These are phyloP conservation scores for Pholis gunnellus DNA, from an alignment of 2,113 vertebrate species.

Conservation along the genomic window DNA sequence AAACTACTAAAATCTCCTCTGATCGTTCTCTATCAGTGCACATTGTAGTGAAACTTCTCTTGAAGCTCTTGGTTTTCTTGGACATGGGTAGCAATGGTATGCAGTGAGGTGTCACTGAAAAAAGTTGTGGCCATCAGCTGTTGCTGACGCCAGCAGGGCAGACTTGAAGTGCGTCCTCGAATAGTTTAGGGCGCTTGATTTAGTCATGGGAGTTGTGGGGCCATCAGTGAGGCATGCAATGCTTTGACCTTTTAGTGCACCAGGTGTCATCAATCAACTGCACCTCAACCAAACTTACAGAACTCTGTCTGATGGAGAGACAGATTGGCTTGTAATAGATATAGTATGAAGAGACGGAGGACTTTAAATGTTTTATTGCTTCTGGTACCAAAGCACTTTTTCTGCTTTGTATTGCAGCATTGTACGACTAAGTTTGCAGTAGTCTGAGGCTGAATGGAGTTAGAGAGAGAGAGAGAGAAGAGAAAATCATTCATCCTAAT, in stretches of 20 bases:
- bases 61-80: neutral
- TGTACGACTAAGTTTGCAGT: neutral
- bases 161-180: conserved; percentile 38
- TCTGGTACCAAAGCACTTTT: neutral
- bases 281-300: conserved; percentile 8
- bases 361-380: neutral
- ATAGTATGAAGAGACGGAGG: no score
- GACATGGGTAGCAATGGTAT: neutral
- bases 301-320: neutral
- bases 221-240: conserved; percentile 16
- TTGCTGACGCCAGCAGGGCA: conserved; percentile 58
- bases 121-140: conserved; percentile 54
- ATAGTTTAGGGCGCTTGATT: conserved; percentile 61
- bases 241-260: conserved; percentile 68
- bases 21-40: neutral
- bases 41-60: conserved; percentile 7
- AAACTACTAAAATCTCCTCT: conserved; percentile 24
- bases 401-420: neutral
- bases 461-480: no score
- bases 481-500: conserved; percentile 14
- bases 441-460: neutral
- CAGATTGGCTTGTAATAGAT: neutral
- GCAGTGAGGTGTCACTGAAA: neutral
- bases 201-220: conserved; percentile 48
- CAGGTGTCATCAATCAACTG: conserved; percentile 37